Evolutionary conservation across 2,113 vertebrate species (phyloP).

Genomic region (Bostrychus sinensis): DNA sequence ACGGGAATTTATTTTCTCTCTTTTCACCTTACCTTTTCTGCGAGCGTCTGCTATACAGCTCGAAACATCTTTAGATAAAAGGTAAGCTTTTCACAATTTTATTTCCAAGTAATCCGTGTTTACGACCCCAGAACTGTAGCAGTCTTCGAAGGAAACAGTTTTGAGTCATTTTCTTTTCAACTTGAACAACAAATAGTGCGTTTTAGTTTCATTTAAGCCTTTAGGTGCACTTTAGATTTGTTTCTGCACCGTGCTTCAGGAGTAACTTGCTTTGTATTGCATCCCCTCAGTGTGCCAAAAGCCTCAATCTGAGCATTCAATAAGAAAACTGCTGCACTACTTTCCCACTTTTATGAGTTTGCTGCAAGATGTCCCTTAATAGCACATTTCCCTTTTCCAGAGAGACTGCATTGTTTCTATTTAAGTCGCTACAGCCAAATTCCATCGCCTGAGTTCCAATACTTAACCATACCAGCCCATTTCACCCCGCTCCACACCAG

Average conservation of each 20-base stretch:
- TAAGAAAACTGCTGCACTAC: neutral
- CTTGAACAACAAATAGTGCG: neutral
- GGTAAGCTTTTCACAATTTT: conserved; percentile 47
- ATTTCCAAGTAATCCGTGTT: neutral
- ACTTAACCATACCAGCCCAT: neutral
- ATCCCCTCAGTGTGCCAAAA: neutral
- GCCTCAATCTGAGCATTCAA: neutral
- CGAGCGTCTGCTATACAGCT: conserved; percentile 11
- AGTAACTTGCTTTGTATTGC: neutral
- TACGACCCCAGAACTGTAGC: too few species aligned
- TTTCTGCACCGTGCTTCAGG: neutral
- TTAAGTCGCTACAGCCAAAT: too few species aligned
- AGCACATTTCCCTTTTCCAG: neutral
- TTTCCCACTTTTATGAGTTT: neutral
- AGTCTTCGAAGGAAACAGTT: neutral
- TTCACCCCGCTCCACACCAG: neutral
- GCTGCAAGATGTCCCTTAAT: too few species aligned
- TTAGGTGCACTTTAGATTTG: neutral
- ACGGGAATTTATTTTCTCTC: conserved; percentile 6
- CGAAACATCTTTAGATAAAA: conserved; percentile 23
- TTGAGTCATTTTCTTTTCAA: neutral
- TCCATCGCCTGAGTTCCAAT: neutral
- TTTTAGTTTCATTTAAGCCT: neutral
- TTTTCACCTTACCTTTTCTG: neutral
- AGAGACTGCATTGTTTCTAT: too few species aligned